Conservation (phyloP, 2,888 invertebrate species). For the Hetaerina titia region DNA sequence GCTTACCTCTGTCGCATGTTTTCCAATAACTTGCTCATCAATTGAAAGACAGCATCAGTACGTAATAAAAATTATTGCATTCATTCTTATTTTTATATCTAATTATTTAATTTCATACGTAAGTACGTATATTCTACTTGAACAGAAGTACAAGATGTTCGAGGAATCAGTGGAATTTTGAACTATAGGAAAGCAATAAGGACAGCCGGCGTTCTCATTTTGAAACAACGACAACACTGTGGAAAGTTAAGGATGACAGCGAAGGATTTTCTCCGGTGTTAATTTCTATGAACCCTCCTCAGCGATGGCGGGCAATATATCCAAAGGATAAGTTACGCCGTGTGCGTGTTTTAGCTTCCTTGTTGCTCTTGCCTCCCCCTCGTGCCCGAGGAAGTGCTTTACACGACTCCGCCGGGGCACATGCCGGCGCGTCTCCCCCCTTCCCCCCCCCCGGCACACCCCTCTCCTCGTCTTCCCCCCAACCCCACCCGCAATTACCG, state of each 20-base stretch:
- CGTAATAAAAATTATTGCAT: no score
- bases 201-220: not conserved
- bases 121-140: not conserved
- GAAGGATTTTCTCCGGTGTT: not conserved
- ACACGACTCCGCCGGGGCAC: not conserved
- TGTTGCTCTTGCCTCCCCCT: not conserved
- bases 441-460: not conserved
- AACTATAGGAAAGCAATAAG: not conserved
- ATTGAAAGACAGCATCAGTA: no score
- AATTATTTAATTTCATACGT: not conserved
- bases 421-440: not conserved
- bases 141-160: no score
- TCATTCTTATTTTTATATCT: no score
- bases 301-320: not conserved
- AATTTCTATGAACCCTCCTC: not conserved
- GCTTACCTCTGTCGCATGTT: no score
- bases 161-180: not conserved
- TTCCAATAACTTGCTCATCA: no score
- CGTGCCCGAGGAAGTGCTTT: not conserved
- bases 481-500: slow-evolving; percentile 46
- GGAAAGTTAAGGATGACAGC: not conserved
- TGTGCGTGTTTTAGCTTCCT: not conserved
- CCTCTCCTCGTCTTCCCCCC: not conserved
- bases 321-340: not conserved
- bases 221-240: not conserved